phyloP scores from a whole-genome alignment of 1,140 invertebrate species.

The Acyrthosiphon pisum region DNA sequence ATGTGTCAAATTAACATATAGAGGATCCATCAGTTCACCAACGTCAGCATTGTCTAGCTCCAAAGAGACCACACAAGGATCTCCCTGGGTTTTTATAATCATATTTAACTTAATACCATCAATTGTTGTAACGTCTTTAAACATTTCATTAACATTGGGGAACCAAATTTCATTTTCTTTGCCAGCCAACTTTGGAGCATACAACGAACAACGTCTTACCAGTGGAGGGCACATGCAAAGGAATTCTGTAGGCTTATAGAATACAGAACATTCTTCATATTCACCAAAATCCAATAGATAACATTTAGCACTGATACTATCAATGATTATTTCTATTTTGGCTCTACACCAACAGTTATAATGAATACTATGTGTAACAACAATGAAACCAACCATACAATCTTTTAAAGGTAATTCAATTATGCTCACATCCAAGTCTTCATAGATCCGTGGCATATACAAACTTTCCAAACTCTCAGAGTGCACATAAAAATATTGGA shows the following conservation, averaged over 20 bases:
- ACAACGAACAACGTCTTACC: slow-evolving; percentile 39
- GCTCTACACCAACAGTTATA: slow-evolving; percentile 42
- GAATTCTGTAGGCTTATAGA: slow-evolving; percentile 42
- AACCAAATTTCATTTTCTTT: slow-evolving; percentile 55
- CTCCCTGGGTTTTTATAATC: background rate
- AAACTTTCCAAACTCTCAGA: background rate
- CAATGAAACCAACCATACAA: background rate
- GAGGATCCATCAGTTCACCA: background rate
- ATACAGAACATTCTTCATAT: slow-evolving; percentile 22
- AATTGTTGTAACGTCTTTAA: slow-evolving; percentile 11
- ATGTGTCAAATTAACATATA: background rate
- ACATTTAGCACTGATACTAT: background rate
- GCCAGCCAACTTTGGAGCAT: background rate
- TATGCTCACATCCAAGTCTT: background rate
- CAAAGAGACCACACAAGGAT: slow-evolving; percentile 20
- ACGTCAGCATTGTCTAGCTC: background rate
- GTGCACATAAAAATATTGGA: background rate
- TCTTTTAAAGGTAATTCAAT: background rate
- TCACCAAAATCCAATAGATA: slow-evolving; percentile 32
- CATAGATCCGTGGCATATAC: background rate
- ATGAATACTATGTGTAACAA: background rate
- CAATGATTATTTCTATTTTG: background rate
- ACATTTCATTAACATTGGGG: slow-evolving; percentile 29
- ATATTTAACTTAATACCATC: slow-evolving; percentile 18
- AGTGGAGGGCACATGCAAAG: background rate